Percentiles rank a stretch among this genome's conserved stretches.
Conservation (phyloP, 2,113 vertebrate species). For the Chloebia gouldiae region DNA sequence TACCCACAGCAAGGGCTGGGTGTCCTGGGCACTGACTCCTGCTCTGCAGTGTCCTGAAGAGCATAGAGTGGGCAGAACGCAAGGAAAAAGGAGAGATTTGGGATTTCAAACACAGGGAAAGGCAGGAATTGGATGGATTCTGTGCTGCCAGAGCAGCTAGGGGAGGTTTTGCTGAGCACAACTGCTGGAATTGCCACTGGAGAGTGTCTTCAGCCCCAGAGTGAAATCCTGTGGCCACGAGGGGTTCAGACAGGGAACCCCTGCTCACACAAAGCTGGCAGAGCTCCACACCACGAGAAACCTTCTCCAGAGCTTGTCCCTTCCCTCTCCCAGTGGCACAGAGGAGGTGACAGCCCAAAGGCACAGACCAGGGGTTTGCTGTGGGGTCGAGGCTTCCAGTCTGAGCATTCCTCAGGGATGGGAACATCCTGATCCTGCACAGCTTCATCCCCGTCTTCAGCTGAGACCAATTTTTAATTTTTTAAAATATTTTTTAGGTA, state of each 20-base stretch:
- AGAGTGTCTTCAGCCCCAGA: neutral
- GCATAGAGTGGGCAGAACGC: rapidly evolving
- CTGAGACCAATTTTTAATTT: too few relatives aligned
- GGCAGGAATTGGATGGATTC: rapidly evolving
- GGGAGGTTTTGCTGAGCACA: neutral
- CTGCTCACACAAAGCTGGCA: neutral
- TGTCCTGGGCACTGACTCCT: rapidly evolving
- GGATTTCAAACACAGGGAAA: neutral
- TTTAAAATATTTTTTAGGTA: too few relatives aligned
- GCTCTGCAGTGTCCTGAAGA: neutral
- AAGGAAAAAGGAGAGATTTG: neutral
- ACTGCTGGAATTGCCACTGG: rapidly evolving
- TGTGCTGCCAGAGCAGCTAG: neutral
- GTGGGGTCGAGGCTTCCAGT: neutral
- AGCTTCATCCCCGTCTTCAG: too few relatives aligned
- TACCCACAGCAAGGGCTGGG: neutral
- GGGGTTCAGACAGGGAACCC: neutral
- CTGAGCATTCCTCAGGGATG: neutral
- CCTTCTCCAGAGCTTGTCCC: neutral
- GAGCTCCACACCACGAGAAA: neutral
- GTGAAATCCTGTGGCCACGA: rapidly evolving
- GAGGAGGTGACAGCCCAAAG: neutral
- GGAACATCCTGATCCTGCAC: too few relatives aligned
- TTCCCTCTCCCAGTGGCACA: neutral
- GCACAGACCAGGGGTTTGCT: neutral